These are phyloP conservation scores for Myoxocephalus aenaeus DNA, from an alignment of 2,797 vertebrate species.

Conservation along the genomic window DNA sequence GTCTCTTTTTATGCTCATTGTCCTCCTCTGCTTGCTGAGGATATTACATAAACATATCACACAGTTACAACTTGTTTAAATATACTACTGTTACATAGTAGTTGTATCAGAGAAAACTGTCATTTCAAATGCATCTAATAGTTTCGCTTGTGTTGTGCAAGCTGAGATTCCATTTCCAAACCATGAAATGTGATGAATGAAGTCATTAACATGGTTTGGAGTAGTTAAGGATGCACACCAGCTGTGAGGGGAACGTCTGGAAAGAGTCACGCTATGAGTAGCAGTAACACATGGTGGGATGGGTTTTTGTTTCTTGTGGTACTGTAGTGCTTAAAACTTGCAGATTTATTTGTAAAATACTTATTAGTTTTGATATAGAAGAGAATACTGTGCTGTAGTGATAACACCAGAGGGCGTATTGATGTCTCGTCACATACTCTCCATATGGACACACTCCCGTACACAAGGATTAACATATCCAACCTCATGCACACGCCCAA, in stretches of 20 bases:
- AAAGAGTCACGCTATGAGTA: background rate
- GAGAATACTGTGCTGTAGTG: background rate
- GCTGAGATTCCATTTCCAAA: background rate
- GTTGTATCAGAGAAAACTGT: background rate
- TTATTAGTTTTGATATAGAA: background rate
- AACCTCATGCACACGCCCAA: background rate
- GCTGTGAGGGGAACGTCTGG: background rate
- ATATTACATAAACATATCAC: background rate
- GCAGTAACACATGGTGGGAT: background rate
- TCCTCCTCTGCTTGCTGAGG: conserved; percentile 96
- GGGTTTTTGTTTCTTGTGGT: background rate
- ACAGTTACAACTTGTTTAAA: background rate
- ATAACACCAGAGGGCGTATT: background rate
- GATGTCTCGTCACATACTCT: background rate
- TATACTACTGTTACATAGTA: background rate
- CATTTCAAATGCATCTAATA: background rate
- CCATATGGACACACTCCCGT: background rate
- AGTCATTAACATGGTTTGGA: background rate
- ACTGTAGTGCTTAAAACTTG: background rate
- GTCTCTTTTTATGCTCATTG: conserved; percentile 94
- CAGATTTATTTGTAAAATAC: background rate
- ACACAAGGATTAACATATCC: background rate
- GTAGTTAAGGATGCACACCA: background rate
- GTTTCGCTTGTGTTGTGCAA: background rate
- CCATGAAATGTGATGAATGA: background rate